phyloP scores from a whole-genome alignment of 2,888 invertebrate genomes.

The Eledona agricola region DNA sequence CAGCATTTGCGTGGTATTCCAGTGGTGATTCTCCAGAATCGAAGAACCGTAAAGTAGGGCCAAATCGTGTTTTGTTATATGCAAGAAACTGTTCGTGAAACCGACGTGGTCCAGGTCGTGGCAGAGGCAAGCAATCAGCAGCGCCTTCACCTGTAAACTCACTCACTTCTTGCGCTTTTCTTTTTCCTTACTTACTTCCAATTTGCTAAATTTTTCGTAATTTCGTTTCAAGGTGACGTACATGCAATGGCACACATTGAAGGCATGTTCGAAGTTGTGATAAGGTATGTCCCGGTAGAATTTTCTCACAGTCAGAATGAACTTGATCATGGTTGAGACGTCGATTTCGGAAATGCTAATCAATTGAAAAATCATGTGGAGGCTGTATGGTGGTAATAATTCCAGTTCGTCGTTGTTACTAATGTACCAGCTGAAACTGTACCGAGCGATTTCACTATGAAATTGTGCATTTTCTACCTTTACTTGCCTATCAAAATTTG shows the following conservation, averaged over 20 bases:
- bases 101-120: conserved; percentile 73
- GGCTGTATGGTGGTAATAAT: conserved; percentile 64
- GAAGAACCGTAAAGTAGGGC: conserved; percentile 67
- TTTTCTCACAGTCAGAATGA: conserved; percentile 64
- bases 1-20: conserved; percentile 53
- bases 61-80: conserved; percentile 66
- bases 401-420: conserved; percentile 1
- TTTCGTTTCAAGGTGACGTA: conserved; percentile 66
- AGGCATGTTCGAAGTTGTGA: conserved; percentile 72
- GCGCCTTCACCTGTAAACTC: conserved; percentile 53
- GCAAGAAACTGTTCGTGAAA: conserved; percentile 69
- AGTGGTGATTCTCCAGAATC: conserved; percentile 9
- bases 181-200: conserved; percentile 45
- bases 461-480: neutral
- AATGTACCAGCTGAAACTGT: conserved; percentile 9
- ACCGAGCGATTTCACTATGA: conserved; percentile 42
- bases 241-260: conserved; percentile 71
- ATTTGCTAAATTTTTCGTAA: conserved; percentile 45
- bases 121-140: conserved; percentile 68
- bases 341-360: conserved; percentile 63
- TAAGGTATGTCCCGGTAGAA: conserved; percentile 68
- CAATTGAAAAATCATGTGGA: conserved; percentile 66
- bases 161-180: conserved; percentile 8
- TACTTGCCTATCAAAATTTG: conserved; percentile 63
- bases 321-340: conserved; percentile 59